Evolutionary conservation across 2,113 vertebrate genomes (phyloP), one percentile per base, ranked within the genome.

Genomic region (Cynocephalus volans): DNA sequence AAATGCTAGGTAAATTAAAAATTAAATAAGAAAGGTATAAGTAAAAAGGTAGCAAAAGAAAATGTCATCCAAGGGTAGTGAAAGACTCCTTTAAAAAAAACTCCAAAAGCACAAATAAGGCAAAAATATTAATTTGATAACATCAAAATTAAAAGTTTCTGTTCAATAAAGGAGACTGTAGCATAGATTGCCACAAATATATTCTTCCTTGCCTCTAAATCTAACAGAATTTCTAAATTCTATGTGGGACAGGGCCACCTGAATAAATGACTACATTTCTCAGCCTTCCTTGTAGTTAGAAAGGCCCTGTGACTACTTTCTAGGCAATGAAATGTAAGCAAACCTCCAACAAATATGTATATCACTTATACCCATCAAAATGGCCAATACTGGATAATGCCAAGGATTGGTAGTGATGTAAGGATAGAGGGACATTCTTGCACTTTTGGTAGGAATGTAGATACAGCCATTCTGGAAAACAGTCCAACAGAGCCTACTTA

Each of bases 1-100:
- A 58, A 95, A 83, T 67, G 91, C 50, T n/a, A 83, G 50, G 60
- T 36, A 28, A 2, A 73, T 91, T 72, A 83, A 93, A 82, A 87
- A 62, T 52, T 79, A 75, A 65, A 58, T 56, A 70, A 36, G n/a
- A 72, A 77, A 95, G 9, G 26, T 77, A 50, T 36, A 89, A 67
- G 17, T 69, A 56, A 58, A 84, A 91, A 62, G 23, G 52, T 70
- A 24, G 87, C 45, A 93, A 15, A 76, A 88, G 24, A 73, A 50
- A 75, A 72, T 48, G 31, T 48, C 50, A 69, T 72, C 26, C 8
- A 65, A 41, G 50, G 15, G 9, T 4, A 65, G n/a, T 70, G 36
- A 54, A 93, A 80, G 17, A 4, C 5, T 23, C 36, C 36, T 72
- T 62, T 77, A 91, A 70, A 52, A 11, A 76, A 83, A 96, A 77